Evolutionary conservation across 2,113 vertebrate species (phyloP).

Genomic region (Amphilophus citrinellus): DNA sequence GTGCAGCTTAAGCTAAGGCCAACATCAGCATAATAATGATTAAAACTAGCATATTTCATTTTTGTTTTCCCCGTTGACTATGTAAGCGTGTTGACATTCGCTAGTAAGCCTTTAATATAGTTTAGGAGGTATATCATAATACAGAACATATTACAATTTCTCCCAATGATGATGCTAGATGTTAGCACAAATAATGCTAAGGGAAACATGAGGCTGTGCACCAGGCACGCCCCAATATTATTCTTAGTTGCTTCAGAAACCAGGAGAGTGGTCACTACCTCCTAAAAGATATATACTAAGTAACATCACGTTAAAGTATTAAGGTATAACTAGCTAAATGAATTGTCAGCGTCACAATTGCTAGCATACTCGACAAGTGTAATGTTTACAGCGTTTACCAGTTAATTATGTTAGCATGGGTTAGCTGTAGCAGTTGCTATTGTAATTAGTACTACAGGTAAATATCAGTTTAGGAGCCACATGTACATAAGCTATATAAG

Average conservation of each 20-base stretch:
- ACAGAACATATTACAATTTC: neutral
- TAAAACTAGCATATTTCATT: neutral
- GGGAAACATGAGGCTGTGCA: neutral
- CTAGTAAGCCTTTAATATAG: neutral
- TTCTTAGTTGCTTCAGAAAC: neutral
- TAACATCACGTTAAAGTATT: neutral
- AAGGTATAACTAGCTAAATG: neutral
- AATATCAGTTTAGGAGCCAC: too few species aligned
- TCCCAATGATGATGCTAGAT: neutral
- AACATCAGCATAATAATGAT: neutral
- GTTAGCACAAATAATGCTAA: neutral
- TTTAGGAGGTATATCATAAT: neutral
- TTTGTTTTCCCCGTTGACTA: neutral
- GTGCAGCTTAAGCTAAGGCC: neutral
- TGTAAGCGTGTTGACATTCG: neutral
- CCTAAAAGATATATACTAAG: neutral
- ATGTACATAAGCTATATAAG: neutral
- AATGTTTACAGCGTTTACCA: neutral
- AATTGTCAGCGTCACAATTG: neutral
- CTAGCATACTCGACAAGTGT: neutral
- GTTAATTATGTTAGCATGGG: neutral
- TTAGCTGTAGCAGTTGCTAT: neutral
- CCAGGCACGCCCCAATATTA: neutral
- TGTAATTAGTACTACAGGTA: too few species aligned
- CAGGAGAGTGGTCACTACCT: neutral